Evolutionary conservation across 2,888 invertebrate genomes (phyloP).

Genomic region (Galerucella pusilla): DNA sequence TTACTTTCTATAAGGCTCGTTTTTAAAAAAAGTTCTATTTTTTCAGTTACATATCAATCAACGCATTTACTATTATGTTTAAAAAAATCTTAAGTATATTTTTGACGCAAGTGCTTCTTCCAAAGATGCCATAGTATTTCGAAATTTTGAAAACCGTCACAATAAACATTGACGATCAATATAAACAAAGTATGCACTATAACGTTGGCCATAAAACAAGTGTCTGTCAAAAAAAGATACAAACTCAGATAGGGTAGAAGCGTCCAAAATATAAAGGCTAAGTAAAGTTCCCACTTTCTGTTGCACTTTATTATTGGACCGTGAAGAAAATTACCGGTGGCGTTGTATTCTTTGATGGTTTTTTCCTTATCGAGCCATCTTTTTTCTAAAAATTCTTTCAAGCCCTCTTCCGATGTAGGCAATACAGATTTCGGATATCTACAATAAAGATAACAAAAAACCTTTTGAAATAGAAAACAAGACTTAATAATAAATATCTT

Average conservation of each 20-base stretch:
- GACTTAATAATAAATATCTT: too few species aligned
- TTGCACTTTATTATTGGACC: constrained; percentile 57
- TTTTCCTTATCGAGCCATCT: constrained; percentile 77
- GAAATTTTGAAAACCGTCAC: constrained; percentile 72
- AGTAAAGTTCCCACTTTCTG: constrained; percentile 63
- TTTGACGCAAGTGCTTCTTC: constrained; percentile 35
- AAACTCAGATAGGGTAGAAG: constrained; percentile 67
- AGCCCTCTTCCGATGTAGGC: constrained; percentile 69
- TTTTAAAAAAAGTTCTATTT: background rate
- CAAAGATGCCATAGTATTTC: constrained; percentile 60
- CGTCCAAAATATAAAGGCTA: constrained; percentile 76
- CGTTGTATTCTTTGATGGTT: constrained; percentile 70
- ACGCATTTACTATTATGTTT: background rate
- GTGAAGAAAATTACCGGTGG: constrained; percentile 66
- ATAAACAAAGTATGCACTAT: constrained; percentile 69
- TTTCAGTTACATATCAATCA: background rate
- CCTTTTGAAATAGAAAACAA: too few species aligned
- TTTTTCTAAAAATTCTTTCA: constrained; percentile 74
- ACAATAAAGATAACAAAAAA: constrained; percentile 31
- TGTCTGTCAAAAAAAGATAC: constrained; percentile 64
- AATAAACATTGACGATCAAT: constrained; percentile 68
- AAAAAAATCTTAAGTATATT: background rate
- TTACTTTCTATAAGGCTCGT: background rate
- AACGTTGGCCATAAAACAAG: constrained; percentile 69
- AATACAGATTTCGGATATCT: constrained; percentile 72